Evolutionary conservation across 2,888 invertebrate species (phyloP).

Genomic region (Cancer borealis): DNA sequence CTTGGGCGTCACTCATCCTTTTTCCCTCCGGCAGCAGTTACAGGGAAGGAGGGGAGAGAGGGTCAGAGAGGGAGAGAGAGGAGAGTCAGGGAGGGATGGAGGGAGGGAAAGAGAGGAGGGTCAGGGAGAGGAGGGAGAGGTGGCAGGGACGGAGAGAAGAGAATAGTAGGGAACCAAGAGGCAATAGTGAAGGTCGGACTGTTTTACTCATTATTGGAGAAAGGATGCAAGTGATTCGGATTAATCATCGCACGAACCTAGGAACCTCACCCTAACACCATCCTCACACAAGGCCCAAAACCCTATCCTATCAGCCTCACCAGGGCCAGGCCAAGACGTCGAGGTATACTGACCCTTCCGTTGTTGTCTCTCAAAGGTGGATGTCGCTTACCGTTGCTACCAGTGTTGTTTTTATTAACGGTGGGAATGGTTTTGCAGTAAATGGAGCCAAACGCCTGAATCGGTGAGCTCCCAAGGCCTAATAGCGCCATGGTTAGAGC

Average conservation of each 20-base stretch:
- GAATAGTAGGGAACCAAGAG: conserved; percentile 60
- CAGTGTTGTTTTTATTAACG: conserved; percentile 71
- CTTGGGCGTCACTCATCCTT: conserved; percentile 30
- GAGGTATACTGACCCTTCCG: conserved; percentile 51
- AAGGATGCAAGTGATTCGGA: conserved; percentile 76
- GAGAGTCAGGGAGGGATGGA: not conserved
- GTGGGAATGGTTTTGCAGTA: conserved; percentile 75
- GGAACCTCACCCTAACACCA: conserved; percentile 42
- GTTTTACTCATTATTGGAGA: conserved; percentile 75
- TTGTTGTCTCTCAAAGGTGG: conserved; percentile 3
- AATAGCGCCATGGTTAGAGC: conserved; percentile 73
- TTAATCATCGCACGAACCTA: conserved; percentile 49
- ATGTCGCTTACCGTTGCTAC: not conserved
- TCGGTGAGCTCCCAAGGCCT: conserved; percentile 69
- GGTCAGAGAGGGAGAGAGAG: too few relatives aligned
- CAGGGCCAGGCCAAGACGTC: not conserved
- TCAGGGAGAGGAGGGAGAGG: not conserved
- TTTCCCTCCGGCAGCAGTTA: conserved; percentile 26
- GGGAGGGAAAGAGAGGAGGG: not conserved
- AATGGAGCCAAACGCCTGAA: conserved; percentile 75
- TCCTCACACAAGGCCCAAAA: not conserved
- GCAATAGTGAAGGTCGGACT: conserved; percentile 72
- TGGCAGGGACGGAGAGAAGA: not conserved
- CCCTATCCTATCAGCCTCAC: not conserved
- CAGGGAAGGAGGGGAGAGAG: not conserved